Base-by-base conservation (phyloP, 1,140 invertebrate species). In the Manduca sexta region DNA sequence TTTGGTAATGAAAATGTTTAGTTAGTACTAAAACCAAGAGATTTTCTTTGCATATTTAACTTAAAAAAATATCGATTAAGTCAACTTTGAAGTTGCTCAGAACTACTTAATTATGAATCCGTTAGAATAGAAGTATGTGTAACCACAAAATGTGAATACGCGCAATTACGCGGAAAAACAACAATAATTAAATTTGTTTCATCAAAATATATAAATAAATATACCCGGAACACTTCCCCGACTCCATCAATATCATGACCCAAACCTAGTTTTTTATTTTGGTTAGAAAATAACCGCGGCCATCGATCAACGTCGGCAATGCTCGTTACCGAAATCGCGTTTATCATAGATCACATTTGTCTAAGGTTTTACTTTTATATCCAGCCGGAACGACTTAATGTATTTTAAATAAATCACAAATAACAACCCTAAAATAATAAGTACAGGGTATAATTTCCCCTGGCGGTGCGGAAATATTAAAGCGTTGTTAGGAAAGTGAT, bases 291-390 rank as follows among this genome's bases (percentile, higher is more conserved):
- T 75, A 77, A 76, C 71, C 60, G 52, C 52, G 64, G 57, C 44
- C 57, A 77, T 83, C 64, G 56, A 78, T 84, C 76, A 80, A 67
- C 56, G 70, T 69, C 70, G 48, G 58, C 33, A 52, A 50, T 68
- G 50, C 76, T 78, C 67, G 76, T 84, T 84, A 81, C 77, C 69
- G 43, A 84, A 81, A 78, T 81, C 77, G 76, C 71, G 75, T 74
- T 78, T 74, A 80, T 84, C 77, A 78, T 80, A 81, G 67, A 84
- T 84, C 80, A 79, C 76, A 75, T 77, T 83, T 73, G 74, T 78
- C 75, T 78, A 73, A 84, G 75, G 74, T 69, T 74, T 74, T 76
- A 70, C 51, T 49, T 64, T 50, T 26, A 12, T 56, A 48, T 35
- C 11, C 13, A 18, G 33, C 12, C 17, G 16, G 43, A 29, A 17